Base-by-base conservation (phyloP, 1,140 invertebrate species). In the Lasaia peninsularis region DNA sequence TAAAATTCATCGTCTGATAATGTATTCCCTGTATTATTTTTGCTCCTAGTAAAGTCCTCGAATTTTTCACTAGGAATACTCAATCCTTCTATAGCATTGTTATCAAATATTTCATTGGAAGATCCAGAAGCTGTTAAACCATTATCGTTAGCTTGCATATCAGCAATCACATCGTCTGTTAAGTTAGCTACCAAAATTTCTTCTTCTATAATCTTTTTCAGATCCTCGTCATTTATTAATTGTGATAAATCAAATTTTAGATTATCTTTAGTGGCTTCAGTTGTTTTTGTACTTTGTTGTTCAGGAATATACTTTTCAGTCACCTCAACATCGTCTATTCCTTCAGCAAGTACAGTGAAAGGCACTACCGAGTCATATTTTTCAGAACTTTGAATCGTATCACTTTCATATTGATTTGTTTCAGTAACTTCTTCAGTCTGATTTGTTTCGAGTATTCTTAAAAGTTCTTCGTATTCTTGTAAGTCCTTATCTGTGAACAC, bases 401-500 rank as follows among this genome's bases (percentile, higher is more conserved):
- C 6, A 12, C n/a, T 12, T n/a, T n/a, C n/a, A n/a, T n/a, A 28
- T 28, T 6, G 20, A 11, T 44, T 18, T 44, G 40, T 18, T 10
- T 11, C n/a, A 5, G 10, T 0, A 11, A 6, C 9, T 44, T 44
- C 11, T 20, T 44, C 2, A 20, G 18, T 11, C 18, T 5, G 16
- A 44, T 44, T 44, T 0, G 3, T 18, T 18, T 44, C 40, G 2
- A 44, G 18, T 20, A 18, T 18, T 44, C 40, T 14, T 1, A 70
- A 37, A 37, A 56, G 28, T 28, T 71, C 58, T 52, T 65, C 20
- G 53, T 75, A 67, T 35, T 73, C 59, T 16, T 57, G 40, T 12
- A 69, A 53, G 61, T 80, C 72, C 14, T 75, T 65, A 16, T 52
- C 69, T 32, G 60, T 65, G 56, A 82, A 79, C 67, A 80, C 71